phyloP scores from a whole-genome alignment of 2,113 vertebrate genomes.

The Bombycilla garrulus region DNA sequence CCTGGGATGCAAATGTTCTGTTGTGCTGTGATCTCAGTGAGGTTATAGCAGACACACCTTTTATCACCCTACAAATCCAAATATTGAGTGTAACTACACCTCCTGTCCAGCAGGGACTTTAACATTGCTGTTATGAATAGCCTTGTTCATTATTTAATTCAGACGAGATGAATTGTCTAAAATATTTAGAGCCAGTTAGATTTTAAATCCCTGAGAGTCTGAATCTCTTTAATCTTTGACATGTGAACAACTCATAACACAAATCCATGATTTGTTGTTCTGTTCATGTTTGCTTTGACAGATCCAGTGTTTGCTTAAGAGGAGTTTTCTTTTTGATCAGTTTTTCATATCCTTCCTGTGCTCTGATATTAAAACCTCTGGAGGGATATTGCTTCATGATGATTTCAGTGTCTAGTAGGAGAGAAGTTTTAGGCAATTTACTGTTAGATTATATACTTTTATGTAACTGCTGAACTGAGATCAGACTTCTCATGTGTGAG shows the following conservation, averaged over 20 bases:
- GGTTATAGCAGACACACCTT: neutral
- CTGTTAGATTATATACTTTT: neutral
- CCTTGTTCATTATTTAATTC: neutral
- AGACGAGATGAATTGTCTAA: neutral
- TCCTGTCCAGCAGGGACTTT: neutral
- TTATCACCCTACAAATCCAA: neutral
- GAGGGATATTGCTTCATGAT: neutral
- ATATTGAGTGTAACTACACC: neutral
- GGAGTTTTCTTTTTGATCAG: neutral
- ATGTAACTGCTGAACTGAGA: neutral
- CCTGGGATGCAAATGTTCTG: neutral
- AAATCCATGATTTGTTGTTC: neutral
- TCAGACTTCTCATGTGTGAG: neutral
- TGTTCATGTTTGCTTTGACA: neutral
- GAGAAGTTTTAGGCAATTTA: neutral
- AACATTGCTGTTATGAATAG: neutral
- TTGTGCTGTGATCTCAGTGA: neutral
- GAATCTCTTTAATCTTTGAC: neutral
- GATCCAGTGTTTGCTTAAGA: neutral
- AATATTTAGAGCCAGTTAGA: neutral
- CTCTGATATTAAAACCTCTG: neutral
- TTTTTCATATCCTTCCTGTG: neutral
- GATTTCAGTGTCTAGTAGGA: neutral
- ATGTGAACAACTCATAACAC: neutral
- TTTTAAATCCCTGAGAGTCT: neutral